Percentiles rank a stretch among this genome's conserved stretches.
Conservation (phyloP, 2,888 invertebrate genomes). For the Scaeva pyrastri region DNA sequence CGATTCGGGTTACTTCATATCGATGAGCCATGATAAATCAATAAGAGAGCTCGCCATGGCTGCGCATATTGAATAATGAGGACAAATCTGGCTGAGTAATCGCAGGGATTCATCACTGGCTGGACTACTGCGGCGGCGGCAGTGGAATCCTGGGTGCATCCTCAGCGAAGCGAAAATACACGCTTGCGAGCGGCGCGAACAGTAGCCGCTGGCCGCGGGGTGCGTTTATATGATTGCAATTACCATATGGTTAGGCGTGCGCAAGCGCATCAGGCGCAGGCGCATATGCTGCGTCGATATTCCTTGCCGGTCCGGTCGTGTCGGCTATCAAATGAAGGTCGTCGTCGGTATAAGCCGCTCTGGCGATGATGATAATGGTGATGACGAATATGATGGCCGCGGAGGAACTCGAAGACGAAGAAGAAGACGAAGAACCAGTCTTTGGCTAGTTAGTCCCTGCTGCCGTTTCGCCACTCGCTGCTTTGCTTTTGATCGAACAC, state of each 20-base stretch:
- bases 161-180: conserved; percentile 18
- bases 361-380: conserved; percentile 50
- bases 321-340: conserved; percentile 58
- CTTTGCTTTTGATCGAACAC: conserved; percentile 58
- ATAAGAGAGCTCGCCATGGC: conserved; percentile 60
- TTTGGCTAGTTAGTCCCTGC: conserved; percentile 45
- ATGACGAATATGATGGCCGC: conserved; percentile 64
- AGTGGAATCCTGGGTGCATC: conserved; percentile 53
- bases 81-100: conserved; percentile 75
- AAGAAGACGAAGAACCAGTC: conserved; percentile 48
- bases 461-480: conserved; percentile 8
- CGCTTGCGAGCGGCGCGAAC: conserved; percentile 33
- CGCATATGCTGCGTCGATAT: conserved; percentile 50
- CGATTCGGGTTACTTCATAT: conserved; percentile 47
- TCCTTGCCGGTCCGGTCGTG: background rate
- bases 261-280: background rate
- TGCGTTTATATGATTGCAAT: conserved; percentile 76
- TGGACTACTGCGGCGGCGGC: too few species aligned
- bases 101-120: conserved; percentile 73
- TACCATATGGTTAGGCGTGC: conserved; percentile 74
- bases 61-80: conserved; percentile 68
- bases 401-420: conserved; percentile 8
- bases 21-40: conserved; percentile 71
- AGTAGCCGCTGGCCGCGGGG: conserved; percentile 73
- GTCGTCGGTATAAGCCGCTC: conserved; percentile 23